Evolutionary conservation across 2,888 invertebrate genomes (phyloP), one percentile per base, ranked within the genome.

Genomic region (Esperia sulphurella): DNA sequence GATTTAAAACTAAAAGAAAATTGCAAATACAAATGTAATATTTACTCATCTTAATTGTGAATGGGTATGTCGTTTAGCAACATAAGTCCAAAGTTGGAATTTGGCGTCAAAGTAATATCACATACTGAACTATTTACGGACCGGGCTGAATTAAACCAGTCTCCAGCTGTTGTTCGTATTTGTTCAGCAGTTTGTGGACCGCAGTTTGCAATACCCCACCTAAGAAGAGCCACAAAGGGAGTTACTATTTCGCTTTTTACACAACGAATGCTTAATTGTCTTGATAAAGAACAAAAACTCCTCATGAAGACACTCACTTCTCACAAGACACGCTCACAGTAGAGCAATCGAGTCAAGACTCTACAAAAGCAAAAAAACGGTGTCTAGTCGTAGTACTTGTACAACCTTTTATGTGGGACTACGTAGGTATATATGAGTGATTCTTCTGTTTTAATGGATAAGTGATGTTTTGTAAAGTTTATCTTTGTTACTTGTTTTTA

Each of bases 281-380:
- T 62, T 51, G 46, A 55, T 54, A 55, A 57, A 54, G 51, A 61
- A 64, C 57, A 52, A 64, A 65, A 61, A 61, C 54, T 52, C 53
- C 55, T 65, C 59, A 57, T 10, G 10, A 33, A 2, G 2, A 33
- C 33, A 33, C 33, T 6, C 33, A 33, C 33, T 33, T 33, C 33
- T 8, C 33, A 33, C 10, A 33, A 33, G 33, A 33, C 8, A 21
- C 37, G 35, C 43, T 35, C 37, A 8, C 10, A 35, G 21, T 64
- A 71, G 21, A 61, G 71, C 70, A 60, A 67, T 76, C 60, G 62
- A 71, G 56, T 66, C 65, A 54, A 75, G 74, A 65, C 63, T 67
- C 63, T 42, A 28, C 21, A 21, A 21, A 21, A 21, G 21, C 21
- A 21, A 21, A 21, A 21, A 8, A 33, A 33, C 9, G 10, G 33